Evolutionary conservation across 2,888 invertebrate species (phyloP).

Genomic region (Altica lythri): DNA sequence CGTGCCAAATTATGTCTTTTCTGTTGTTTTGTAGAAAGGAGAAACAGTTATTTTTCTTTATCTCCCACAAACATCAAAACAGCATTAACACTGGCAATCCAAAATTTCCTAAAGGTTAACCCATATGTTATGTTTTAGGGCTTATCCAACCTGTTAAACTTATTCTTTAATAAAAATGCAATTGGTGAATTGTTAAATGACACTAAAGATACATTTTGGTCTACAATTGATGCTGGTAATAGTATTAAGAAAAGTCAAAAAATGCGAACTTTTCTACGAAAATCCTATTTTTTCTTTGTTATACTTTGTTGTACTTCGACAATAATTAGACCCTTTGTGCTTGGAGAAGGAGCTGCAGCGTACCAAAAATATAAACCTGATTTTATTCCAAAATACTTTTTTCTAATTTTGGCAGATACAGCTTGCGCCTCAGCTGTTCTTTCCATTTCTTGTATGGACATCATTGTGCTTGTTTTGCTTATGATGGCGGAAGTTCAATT

Average conservation of each 20-base stretch:
- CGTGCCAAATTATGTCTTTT: too few relatives aligned
- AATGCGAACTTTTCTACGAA: background rate
- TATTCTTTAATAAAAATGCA: background rate
- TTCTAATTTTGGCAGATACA: conserved; percentile 1
- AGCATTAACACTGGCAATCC: too few relatives aligned
- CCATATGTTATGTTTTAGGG: too few relatives aligned
- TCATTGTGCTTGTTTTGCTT: conserved; percentile 1
- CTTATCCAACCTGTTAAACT: background rate
- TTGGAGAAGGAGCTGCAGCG: background rate
- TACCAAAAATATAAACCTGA: conserved; percentile 1
- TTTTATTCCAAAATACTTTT: conserved; percentile 7
- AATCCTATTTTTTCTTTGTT: background rate
- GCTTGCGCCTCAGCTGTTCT: conserved; percentile 1
- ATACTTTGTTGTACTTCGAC: background rate
- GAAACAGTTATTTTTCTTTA: too few relatives aligned
- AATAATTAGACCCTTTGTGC: background rate
- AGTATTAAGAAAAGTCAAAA: background rate
- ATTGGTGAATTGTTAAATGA: background rate
- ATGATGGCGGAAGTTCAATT: conserved; percentile 13
- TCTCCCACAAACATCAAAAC: too few relatives aligned
- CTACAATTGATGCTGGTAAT: background rate
- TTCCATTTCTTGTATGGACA: background rate
- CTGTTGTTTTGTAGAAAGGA: too few relatives aligned
- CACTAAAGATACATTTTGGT: background rate
- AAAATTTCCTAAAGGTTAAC: too few relatives aligned